Evolutionary conservation across 1,140 invertebrate genomes (phyloP).

Genomic region (Pseudomyrmex gracilis): DNA sequence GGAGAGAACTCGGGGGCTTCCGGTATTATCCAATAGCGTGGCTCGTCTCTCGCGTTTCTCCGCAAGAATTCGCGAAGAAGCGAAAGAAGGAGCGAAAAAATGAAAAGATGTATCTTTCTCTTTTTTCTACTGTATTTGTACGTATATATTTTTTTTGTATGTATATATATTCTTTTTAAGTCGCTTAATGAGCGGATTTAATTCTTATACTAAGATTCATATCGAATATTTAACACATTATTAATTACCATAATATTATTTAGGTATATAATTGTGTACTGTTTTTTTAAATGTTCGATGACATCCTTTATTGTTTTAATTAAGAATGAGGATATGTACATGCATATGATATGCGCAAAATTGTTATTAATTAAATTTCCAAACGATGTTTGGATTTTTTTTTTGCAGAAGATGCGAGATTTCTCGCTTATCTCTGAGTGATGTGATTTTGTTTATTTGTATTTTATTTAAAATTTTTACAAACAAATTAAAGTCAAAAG

Average conservation of each 20-base stretch:
- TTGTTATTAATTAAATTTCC: too few species aligned
- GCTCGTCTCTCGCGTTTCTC: conserved; percentile 70
- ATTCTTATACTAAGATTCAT: conserved; percentile 16
- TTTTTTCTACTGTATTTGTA: neutral
- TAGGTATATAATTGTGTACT: neutral
- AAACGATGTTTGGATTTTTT: too few species aligned
- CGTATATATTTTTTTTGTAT: too few species aligned
- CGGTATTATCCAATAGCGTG: conserved; percentile 74
- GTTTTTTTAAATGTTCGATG: neutral
- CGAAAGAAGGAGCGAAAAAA: conserved; percentile 52
- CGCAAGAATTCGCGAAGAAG: conserved; percentile 69
- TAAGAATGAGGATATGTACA: too few species aligned
- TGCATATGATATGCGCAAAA: too few species aligned
- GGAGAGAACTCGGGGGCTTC: conserved; percentile 65
- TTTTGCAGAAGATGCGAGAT: too few species aligned
- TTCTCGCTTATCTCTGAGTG: too few species aligned
- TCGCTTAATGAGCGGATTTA: conserved; percentile 39
- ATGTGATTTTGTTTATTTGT: too few species aligned
- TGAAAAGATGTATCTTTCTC: conserved; percentile 29
- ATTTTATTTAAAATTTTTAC: too few species aligned
- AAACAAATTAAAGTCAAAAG: neutral
- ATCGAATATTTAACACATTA: neutral
- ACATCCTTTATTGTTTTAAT: too few species aligned
- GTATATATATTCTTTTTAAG: conserved; percentile 32
- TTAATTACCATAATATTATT: too few species aligned